Evolutionary conservation across 2,113 vertebrate species (phyloP).

Genomic region (Gyps fulvus): DNA sequence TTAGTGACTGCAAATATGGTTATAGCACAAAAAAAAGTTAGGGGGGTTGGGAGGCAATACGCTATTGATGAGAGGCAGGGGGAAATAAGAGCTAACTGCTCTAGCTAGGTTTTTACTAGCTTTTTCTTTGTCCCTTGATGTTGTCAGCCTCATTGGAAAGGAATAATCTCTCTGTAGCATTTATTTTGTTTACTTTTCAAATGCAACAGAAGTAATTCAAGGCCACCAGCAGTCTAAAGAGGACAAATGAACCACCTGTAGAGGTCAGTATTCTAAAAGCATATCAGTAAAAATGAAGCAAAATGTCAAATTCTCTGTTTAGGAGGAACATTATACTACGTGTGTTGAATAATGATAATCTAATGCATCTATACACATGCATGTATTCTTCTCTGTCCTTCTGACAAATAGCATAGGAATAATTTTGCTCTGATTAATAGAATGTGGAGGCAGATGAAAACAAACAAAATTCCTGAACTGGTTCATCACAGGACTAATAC

Average conservation of each 20-base stretch:
- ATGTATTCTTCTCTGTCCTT: not conserved
- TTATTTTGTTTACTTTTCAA: not conserved
- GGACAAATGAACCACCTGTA: not conserved
- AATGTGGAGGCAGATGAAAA: not conserved
- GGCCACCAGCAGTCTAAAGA: not conserved
- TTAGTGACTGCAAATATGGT: not conserved
- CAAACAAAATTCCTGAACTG: not conserved
- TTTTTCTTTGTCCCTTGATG: not conserved
- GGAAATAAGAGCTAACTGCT: not conserved
- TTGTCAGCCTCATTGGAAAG: not conserved
- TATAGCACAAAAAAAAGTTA: not conserved
- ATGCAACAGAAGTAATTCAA: not conserved
- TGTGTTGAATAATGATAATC: not conserved
- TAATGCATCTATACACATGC: not conserved
- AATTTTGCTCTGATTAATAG: not conserved
- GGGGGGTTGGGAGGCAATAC: not conserved
- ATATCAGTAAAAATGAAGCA: not conserved
- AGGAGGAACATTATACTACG: not conserved
- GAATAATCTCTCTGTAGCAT: not conserved
- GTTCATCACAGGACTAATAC: not conserved
- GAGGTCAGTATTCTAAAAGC: constrained; percentile 37
- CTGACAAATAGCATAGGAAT: not conserved
- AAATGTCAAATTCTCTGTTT: not conserved
- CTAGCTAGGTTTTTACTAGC: not conserved
- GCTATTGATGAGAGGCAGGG: not conserved